Conservation (phyloP, 2,113 vertebrate genomes). For the Psettodes erumei region DNA sequence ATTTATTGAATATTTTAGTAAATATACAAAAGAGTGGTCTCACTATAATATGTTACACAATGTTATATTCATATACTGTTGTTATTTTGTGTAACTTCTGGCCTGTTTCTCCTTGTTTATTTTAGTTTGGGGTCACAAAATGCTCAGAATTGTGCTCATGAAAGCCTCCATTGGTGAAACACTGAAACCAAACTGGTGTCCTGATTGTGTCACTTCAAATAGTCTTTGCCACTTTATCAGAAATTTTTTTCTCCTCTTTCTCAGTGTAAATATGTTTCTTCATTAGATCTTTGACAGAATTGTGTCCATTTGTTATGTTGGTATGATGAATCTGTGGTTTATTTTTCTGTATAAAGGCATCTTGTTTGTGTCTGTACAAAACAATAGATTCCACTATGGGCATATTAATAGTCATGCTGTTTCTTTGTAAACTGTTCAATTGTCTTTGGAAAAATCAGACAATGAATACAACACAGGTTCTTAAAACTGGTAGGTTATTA, state of each 20-base stretch:
- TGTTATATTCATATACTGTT: constrained; percentile 40
- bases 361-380: constrained; percentile 50
- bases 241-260: neutral
- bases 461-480: constrained; percentile 48
- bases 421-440: constrained; percentile 47
- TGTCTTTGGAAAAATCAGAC: constrained; percentile 39
- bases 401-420: constrained; percentile 42
- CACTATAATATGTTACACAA: constrained; percentile 37
- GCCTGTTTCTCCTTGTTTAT: constrained; percentile 47
- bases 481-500: constrained; percentile 55
- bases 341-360: constrained; percentile 58
- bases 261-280: constrained; percentile 66
- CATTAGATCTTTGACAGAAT: constrained; percentile 48
- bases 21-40: constrained; percentile 28
- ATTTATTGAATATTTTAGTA: constrained; percentile 46
- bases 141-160: constrained; percentile 26
- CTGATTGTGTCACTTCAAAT: constrained; percentile 67
- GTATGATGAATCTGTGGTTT: constrained; percentile 54
- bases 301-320: constrained; percentile 50
- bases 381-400: constrained; percentile 29
- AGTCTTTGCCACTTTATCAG: constrained; percentile 43
- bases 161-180: constrained; percentile 48
- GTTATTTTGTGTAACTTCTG: constrained; percentile 43
- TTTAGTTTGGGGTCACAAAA: constrained; percentile 47
- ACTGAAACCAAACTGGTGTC: constrained; percentile 66